These are phyloP conservation scores for Globicephala melas DNA, from an alignment of 2,113 vertebrate species.

Conservation along the genomic window DNA sequence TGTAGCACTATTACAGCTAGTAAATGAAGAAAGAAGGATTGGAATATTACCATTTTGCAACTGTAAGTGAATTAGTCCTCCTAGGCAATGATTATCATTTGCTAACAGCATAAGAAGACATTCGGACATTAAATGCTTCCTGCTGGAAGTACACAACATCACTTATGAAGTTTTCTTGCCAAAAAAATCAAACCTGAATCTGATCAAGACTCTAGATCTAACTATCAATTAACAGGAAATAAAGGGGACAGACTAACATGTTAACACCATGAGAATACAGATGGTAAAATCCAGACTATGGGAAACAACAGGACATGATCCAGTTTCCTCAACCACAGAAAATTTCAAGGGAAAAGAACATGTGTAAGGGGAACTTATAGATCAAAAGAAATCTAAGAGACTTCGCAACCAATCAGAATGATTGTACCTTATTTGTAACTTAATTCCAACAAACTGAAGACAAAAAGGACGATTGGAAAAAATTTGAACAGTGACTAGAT, in stretches of 20 bases:
- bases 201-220: neutral
- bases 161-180: neutral
- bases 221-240: neutral
- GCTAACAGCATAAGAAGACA: neutral
- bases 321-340: slow-evolving; percentile 4
- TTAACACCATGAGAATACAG: neutral
- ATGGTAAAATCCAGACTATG: neutral
- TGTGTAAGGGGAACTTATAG: neutral
- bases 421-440: neutral
- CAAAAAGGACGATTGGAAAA: neutral
- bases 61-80: neutral
- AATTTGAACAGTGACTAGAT: neutral
- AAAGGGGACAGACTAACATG: neutral
- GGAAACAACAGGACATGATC: neutral
- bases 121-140: neutral
- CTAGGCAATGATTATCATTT: neutral
- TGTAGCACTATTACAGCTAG: neutral
- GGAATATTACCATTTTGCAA: neutral
- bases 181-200: neutral
- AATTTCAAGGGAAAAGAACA: neutral
- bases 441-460: neutral
- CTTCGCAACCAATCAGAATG: neutral
- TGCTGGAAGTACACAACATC: neutral
- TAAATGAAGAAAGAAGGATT: neutral
- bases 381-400: neutral